Conservation (phyloP, 1,140 invertebrate genomes). For the Zaprionus ornatus region DNA sequence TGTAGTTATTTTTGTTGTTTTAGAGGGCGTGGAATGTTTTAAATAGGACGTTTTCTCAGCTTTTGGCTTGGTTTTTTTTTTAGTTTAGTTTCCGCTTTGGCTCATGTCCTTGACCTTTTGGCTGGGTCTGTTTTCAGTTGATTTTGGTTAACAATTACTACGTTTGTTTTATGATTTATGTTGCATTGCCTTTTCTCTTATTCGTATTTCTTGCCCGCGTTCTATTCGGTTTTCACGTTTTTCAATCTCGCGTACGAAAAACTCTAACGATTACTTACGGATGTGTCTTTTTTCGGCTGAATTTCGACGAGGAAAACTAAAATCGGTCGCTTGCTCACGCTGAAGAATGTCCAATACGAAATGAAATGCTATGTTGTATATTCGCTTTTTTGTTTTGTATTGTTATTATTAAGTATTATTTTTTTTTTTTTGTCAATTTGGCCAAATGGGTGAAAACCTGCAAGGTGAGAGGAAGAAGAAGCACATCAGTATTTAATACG, state of each 20-base stretch:
- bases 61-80: conserved; percentile 15
- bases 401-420: neutral
- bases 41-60: conserved; percentile 25
- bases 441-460: conserved; percentile 70
- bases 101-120: conserved; percentile 54
- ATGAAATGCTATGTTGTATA: conserved; percentile 33
- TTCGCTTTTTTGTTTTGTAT: neutral
- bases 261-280: conserved; percentile 4
- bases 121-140: conserved; percentile 8
- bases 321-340: conserved; percentile 20
- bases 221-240: neutral
- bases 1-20: conserved; percentile 11
- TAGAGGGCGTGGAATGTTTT: conserved; percentile 37
- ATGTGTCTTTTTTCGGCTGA: conserved; percentile 25
- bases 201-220: neutral
- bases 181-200: neutral
- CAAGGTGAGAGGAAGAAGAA: conserved; percentile 32
- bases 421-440: conserved; percentile 56
- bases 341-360: conserved; percentile 31
- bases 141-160: neutral
- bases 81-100: conserved; percentile 43
- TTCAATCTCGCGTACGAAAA: neutral
- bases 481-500: neutral
- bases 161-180: neutral
- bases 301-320: conserved; percentile 25